A percentile compares a stretch with the other conserved stretches of the same genome.
These are phyloP conservation scores for Aramus guarauna DNA, from an alignment of 2,113 vertebrate species.

Conservation along the genomic window DNA sequence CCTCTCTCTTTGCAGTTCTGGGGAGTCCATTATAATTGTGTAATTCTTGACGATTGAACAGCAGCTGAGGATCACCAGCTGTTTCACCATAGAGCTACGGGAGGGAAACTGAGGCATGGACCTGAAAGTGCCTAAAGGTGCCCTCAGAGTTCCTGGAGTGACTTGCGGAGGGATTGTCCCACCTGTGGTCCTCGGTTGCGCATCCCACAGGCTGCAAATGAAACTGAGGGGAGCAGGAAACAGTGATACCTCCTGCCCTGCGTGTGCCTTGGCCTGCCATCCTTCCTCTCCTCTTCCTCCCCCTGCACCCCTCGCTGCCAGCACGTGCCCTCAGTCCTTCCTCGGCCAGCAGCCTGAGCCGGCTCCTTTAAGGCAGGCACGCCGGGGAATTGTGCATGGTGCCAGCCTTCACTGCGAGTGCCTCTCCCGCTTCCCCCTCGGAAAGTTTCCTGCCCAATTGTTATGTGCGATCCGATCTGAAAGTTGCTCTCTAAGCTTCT, in stretches of 20 bases:
- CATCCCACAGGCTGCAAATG: neutral
- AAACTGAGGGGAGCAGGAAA: neutral
- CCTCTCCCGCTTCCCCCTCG: slow-evolving; percentile 61
- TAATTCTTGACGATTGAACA: neutral
- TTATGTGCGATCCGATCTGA: slow-evolving; percentile 99
- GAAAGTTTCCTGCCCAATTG: slow-evolving; percentile 97
- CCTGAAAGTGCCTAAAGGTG: neutral
- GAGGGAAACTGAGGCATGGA: neutral
- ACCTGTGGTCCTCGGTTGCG: too few relatives aligned
- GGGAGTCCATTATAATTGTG: fast-evolving
- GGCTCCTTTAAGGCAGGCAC: slow-evolving; percentile 45
- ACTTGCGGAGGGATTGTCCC: fast-evolving
- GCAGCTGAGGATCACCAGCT: neutral
- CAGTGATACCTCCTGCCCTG: neutral
- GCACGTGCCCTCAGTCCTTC: neutral
- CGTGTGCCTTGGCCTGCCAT: neutral
- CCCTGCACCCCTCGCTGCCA: neutral
- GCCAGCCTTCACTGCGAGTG: slow-evolving; percentile 45
- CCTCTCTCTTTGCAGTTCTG: neutral
- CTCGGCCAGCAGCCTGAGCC: neutral
- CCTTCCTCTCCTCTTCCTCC: neutral
- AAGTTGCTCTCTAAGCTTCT: slow-evolving; percentile 99
- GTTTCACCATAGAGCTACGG: neutral
- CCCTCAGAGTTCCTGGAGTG: neutral
- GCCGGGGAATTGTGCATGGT: neutral